Base-by-base conservation (phyloP, 2,797 vertebrate genomes). In the Schizothorax lantsangensis region DNA sequence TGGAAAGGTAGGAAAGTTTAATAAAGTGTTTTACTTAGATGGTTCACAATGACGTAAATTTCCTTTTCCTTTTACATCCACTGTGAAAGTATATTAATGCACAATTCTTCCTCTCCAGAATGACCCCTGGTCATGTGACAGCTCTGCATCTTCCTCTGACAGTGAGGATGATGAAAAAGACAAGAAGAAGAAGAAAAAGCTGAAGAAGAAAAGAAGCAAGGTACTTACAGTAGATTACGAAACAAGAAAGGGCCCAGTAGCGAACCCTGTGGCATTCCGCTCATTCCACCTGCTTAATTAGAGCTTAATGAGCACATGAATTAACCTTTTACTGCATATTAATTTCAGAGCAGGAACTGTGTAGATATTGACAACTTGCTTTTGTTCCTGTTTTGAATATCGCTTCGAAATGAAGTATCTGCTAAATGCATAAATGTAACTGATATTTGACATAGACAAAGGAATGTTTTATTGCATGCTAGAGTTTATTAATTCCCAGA, bases 91-190 rank as follows among this genome's bases (percentile, higher is more conserved):
- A 75, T 75, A 74, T 73, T n/a, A 62, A 79, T 2, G 10, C n/a
- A 7, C 33, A 19, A 0, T n/a, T 83, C 38, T 66, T 15, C 17
- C 17, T 49, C 62, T 57, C 23, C 69, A 89, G 87, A 77, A 73
- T 11, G 36, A 68, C 0, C 62, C 0, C 2, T 84, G 86, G 81
- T 88, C 88, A 84, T 47, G 62, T 81, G 88, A 88, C 88, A 86
- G 86, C 81, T 89, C 88, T 15, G n/a, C 26, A 5, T 89, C 86
- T n/a, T 88, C 73, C 43, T 86, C 89, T 8, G 71, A 73, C 15
- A 83, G 69, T 5, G 88, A 88, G 9, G 84, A 84, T 36, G 75
- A 86, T 36, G 73, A 84, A 36, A 15, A 43, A 6, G 59, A 49
- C 19, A 36, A 21, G 8, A 86, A 81, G 36, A 87, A 36, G 49